These are phyloP conservation scores for Brienomyrus longianalis DNA, from an alignment of 2,113 vertebrate genomes.

Conservation along the genomic window DNA sequence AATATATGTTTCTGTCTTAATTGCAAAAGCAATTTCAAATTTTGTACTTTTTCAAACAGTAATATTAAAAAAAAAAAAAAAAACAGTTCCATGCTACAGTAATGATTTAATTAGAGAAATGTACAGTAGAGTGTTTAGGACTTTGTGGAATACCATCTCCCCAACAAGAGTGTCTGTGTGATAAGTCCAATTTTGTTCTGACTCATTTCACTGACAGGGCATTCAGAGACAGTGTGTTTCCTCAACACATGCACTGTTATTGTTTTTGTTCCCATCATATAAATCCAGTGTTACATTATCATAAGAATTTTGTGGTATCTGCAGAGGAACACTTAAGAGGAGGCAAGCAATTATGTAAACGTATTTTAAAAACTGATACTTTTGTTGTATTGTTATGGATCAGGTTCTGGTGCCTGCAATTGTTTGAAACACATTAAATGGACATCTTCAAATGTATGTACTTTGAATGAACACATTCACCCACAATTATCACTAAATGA, in stretches of 20 bases:
- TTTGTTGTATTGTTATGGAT: conserved; percentile 9
- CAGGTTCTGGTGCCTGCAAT: neutral
- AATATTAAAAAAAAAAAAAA: neutral
- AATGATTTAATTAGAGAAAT: conserved; percentile 11
- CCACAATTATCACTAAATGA: conserved; percentile 69
- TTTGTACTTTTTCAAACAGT: neutral
- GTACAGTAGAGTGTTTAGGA: conserved; percentile 16
- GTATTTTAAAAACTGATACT: conserved; percentile 6
- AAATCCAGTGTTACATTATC: neutral
- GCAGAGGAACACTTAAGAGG: conserved; percentile 1
- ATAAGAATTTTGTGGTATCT: neutral
- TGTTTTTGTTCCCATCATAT: conserved; percentile 4
- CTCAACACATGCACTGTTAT: conserved; percentile 9
- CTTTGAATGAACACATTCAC: conserved; percentile 62
- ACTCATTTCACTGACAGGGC: conserved; percentile 17
- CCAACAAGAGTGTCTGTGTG: neutral
- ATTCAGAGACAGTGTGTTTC: conserved; percentile 7
- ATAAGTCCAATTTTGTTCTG: conserved; percentile 22
- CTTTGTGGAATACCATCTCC: conserved; percentile 9
- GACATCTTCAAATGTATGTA: conserved; percentile 34
- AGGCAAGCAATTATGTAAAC: conserved; percentile 10
- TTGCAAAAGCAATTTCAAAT: neutral
- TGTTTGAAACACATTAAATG: neutral
- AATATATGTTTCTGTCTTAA: neutral
- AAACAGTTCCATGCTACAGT: neutral